phyloP scores from a whole-genome alignment of 2,888 invertebrate species.

The Philaethria dido region DNA sequence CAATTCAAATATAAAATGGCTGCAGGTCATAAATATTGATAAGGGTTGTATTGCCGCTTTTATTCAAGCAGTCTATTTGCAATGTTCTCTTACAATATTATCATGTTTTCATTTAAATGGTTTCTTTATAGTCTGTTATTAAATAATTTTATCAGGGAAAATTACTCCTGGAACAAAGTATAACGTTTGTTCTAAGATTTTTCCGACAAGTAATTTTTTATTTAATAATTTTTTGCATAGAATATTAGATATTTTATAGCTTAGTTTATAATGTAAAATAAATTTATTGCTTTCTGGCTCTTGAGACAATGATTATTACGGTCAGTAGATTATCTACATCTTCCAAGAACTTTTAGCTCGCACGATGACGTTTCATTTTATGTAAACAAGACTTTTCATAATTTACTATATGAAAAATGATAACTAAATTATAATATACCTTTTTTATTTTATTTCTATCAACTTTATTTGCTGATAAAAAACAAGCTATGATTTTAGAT shows the following conservation, averaged over 20 bases:
- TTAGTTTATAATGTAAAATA: conserved; percentile 7
- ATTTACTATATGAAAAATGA: not conserved
- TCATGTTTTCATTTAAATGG: conserved; percentile 7
- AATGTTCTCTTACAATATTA: conserved; percentile 10
- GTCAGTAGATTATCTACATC: conserved; percentile 5
- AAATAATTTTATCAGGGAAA: conserved; percentile 6
- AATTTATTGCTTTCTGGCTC: conserved; percentile 9
- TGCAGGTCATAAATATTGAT: conserved; percentile 26
- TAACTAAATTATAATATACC: not conserved
- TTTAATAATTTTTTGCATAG: no score
- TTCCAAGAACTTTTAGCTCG: not conserved
- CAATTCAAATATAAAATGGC: conserved; percentile 31
- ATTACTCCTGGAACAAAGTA: not conserved
- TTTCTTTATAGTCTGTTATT: conserved; percentile 8
- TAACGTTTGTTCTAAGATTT: not conserved
- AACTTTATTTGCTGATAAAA: not conserved
- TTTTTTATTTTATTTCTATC: not conserved
- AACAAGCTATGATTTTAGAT: not conserved
- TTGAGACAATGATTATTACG: conserved; percentile 1
- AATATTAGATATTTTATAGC: not conserved
- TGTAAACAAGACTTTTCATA: no score
- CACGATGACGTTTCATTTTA: no score
- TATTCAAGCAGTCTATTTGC: conserved; percentile 21
- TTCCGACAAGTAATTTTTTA: not conserved
- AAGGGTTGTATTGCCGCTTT: conserved; percentile 23